Base-by-base conservation (phyloP, 1,140 invertebrate species). In the Lordiphosa collinella region DNA sequence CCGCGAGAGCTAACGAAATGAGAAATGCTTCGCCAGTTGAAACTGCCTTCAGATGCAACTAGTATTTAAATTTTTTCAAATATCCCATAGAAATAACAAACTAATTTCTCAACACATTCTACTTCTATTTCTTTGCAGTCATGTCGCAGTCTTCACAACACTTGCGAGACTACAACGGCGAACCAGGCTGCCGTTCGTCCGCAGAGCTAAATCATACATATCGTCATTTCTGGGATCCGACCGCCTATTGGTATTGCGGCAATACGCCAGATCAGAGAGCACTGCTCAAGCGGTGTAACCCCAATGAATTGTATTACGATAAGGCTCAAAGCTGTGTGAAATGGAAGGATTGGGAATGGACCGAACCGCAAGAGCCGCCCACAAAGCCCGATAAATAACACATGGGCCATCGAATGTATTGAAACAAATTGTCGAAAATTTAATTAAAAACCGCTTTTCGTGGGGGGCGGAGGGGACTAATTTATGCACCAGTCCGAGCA, bases 391-490 rank as follows among this genome's bases (percentile, higher is more conserved):
- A 31, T 36, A 62, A 70, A 70, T 70, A 70, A 68, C 60, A 36
- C 37, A 52, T 10, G 10, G 38, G 1, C 25, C 25, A 8, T 29
- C n/a, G 31, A 35, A 38, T 65, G 50, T 65, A 66, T 65, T 56
- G 61, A 66, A 65, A 64, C 56, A 68, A 69, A 68, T 69, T 69
- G 55, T 69, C 49, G 56, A 68, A 68, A 68, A 68, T 69, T 69
- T 69, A 68, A 69, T 69, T 69, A 68, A 69, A 69, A 68, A 46
- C 43, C 49, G 44, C 36, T 69, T 68, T 68, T 37, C 44, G 50
- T 57, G 36, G 32, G 51, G 32, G 46, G 44, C 11, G 41, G 62
- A 55, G 61, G 37, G 25, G 64, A 38, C 38, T 68, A 60, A 69
- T 69, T 68, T 69, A 68, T 68, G 55, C 56, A 40, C 22, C 16